Evolutionary conservation across 2,113 vertebrate genomes (phyloP).

Genomic region (Circaetus gallicus): DNA sequence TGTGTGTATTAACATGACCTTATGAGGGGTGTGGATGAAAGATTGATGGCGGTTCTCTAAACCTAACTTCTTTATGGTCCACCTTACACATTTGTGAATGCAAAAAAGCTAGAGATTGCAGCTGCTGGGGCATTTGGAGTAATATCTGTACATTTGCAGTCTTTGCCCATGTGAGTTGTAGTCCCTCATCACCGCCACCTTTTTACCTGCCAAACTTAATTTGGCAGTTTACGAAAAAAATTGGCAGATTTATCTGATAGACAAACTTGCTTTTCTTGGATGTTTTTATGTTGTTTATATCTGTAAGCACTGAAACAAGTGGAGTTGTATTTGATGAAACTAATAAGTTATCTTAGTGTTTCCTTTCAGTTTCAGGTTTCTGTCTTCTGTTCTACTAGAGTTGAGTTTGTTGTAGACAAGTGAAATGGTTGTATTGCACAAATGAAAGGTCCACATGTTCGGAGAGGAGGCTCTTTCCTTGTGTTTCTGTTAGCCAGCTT

Average conservation of each 20-base stretch:
- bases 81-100: neutral
- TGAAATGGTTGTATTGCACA: neutral
- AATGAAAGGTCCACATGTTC: neutral
- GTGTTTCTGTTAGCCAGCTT: neutral
- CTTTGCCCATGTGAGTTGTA: neutral
- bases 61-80: neutral
- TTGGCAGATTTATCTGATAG: neutral
- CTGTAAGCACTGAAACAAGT: neutral
- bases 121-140: neutral
- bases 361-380: neutral
- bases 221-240: neutral
- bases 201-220: neutral
- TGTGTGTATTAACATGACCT: neutral
- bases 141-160: neutral
- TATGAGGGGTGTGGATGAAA: neutral
- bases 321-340: neutral
- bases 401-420: fast-evolving
- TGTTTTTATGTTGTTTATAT: neutral
- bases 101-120: neutral
- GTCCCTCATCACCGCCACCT: fast-evolving
- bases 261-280: neutral
- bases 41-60: neutral
- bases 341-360: neutral
- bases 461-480: neutral
- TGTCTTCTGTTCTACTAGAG: neutral